These are phyloP conservation scores for Microctenopoma stevenorrisi DNA, from an alignment of 2,797 vertebrate species.

Conservation along the genomic window DNA sequence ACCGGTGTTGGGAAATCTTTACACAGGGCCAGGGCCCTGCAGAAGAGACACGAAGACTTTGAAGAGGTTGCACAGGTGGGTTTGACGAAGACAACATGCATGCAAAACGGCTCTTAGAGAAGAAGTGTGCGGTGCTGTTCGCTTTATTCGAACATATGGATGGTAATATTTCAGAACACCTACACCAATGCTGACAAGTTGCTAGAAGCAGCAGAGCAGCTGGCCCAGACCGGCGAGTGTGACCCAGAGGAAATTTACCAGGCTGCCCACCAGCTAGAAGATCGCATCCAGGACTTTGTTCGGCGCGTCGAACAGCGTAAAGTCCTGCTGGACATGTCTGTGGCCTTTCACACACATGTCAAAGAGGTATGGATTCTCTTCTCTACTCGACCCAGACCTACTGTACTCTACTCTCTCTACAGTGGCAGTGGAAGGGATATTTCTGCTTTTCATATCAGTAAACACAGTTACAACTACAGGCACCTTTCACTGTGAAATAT, in stretches of 20 bases:
- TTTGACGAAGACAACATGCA: not conserved
- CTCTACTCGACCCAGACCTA: not conserved
- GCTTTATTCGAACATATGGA: conserved; percentile 3
- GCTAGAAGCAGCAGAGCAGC: conserved; percentile 95
- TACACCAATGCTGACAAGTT: conserved; percentile 98
- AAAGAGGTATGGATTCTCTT: conserved; percentile 88
- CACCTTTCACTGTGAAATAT: not conserved
- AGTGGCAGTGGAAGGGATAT: too few relatives aligned
- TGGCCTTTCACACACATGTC: conserved; percentile 96
- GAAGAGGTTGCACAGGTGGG: conserved; percentile 97
- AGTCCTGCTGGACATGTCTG: conserved; percentile 96
- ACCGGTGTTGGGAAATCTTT: conserved; percentile 96
- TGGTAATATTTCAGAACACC: conserved; percentile 88
- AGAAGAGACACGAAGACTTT: conserved; percentile 97
- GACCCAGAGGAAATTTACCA: conserved; percentile 99
- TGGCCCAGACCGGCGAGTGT: conserved; percentile 97
- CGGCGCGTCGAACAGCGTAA: conserved; percentile 95
- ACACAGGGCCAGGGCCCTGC: conserved; percentile 93
- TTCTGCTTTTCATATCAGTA: too few relatives aligned
- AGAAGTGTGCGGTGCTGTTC: not conserved
- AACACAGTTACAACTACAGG: too few relatives aligned
- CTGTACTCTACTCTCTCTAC: too few relatives aligned
- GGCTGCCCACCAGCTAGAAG: conserved; percentile 96
- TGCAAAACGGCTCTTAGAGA: not conserved
- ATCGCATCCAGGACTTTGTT: conserved; percentile 98